phyloP scores from a whole-genome alignment of 2,113 vertebrate genomes.

The Sapayoa aenigma region DNA sequence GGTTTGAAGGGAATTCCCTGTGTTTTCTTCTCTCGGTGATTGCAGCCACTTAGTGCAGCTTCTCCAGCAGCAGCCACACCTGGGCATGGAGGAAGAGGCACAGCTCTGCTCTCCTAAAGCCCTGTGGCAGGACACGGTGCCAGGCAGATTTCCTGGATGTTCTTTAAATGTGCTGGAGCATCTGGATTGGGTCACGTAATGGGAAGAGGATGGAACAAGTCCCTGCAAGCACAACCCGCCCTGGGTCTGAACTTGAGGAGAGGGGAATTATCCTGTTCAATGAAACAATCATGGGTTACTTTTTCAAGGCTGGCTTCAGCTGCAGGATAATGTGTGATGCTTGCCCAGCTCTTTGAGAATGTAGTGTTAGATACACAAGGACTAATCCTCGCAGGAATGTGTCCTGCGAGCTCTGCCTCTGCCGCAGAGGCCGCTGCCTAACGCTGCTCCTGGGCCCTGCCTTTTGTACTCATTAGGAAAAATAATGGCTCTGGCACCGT shows the following conservation, averaged over 20 bases:
- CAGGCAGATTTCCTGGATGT: not conserved
- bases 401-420: not conserved
- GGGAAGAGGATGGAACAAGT: accelerated
- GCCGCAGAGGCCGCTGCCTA: not conserved
- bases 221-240: not conserved
- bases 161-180: not conserved
- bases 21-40: not conserved
- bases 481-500: accelerated
- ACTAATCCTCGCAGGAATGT: not conserved
- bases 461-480: not conserved
- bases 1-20: not conserved
- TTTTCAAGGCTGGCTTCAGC: not conserved
- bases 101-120: not conserved
- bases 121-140: not conserved
- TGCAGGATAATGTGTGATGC: not conserved
- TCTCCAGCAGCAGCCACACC: not conserved
- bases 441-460: not conserved
- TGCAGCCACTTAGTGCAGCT: not conserved
- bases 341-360: slow-evolving; percentile 22
- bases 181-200: not conserved
- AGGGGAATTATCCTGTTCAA: not conserved
- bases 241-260: not conserved
- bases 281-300: not conserved
- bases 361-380: not conserved
- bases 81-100: not conserved